These are phyloP conservation scores for Meloidogyne exigua DNA, from an alignment of 1,140 invertebrate species.

Conservation along the genomic window DNA sequence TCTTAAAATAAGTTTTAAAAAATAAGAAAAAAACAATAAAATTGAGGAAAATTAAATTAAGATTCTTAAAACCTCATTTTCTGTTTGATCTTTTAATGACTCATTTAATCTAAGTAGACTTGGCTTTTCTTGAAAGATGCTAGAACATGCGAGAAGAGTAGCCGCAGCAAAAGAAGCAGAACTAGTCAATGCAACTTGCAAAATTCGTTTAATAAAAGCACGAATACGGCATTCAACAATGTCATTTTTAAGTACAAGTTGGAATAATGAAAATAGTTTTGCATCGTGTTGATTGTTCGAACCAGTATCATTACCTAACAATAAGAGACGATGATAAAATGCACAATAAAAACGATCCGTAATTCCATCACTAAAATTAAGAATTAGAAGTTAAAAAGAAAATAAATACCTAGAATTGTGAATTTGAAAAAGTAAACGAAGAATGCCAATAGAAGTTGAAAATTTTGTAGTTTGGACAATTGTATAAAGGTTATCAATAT, in stretches of 20 bases:
- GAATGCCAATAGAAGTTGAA: constrained; percentile 80
- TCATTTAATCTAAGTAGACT: constrained; percentile 23
- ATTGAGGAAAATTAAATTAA: background rate
- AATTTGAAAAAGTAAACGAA: constrained; percentile 82
- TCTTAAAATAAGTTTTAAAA: background rate
- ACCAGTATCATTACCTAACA: constrained; percentile 72
- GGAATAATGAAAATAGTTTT: constrained; percentile 82
- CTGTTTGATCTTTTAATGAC: background rate
- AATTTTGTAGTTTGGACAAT: constrained; percentile 78
- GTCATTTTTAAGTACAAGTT: constrained; percentile 80
- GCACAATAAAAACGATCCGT: constrained; percentile 79
- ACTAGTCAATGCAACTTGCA: constrained; percentile 72
- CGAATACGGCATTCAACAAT: constrained; percentile 72
- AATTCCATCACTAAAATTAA: constrained; percentile 61
- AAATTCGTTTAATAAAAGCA: constrained; percentile 83
- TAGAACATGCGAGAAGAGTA: constrained; percentile 66
- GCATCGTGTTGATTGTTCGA: constrained; percentile 74
- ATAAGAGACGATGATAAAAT: constrained; percentile 80
- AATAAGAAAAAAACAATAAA: background rate
- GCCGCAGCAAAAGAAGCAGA: constrained; percentile 73
- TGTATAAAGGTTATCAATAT: constrained; percentile 81
- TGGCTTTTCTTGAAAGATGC: constrained; percentile 71
- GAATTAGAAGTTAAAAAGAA: constrained; percentile 21
- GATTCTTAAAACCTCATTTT: background rate
- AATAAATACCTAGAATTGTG: constrained; percentile 70